Evolutionary conservation across 2,797 vertebrate genomes (phyloP).

Genomic region (Neosalanx taihuensis): DNA sequence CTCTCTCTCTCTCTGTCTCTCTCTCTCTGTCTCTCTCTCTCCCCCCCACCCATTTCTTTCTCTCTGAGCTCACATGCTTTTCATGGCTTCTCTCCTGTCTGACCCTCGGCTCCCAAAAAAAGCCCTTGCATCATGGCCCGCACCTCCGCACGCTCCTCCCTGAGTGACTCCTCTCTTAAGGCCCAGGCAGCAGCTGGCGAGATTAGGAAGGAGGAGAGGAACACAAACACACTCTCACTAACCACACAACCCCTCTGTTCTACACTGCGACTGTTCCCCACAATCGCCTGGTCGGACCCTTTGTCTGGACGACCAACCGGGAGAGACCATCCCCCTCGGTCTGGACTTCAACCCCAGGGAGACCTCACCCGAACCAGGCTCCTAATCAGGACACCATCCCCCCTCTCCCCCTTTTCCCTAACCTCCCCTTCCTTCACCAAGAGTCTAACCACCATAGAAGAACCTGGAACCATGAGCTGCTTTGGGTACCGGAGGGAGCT

Average conservation of each 20-base stretch:
- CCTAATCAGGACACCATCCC: conserved; percentile 15
- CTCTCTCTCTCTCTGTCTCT: too few species aligned
- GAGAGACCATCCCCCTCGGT: not conserved
- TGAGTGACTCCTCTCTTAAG: conserved; percentile 86
- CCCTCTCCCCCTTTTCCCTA: too few species aligned
- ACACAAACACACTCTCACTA: conserved; percentile 18
- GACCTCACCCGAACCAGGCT: conserved; percentile 19
- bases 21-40: too few species aligned
- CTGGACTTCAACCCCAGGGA: not conserved
- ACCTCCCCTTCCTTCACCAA: not conserved
- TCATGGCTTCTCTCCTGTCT: conserved; percentile 83
- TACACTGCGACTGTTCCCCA: conserved; percentile 18
- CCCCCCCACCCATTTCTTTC: conserved; percentile 62
- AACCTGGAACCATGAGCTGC: conserved; percentile 79
- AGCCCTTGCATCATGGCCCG: conserved; percentile 84
- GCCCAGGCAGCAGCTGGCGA: conserved; percentile 71
- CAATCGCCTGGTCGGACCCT: not conserved
- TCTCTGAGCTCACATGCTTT: conserved; percentile 90
- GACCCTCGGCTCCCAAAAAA: conserved; percentile 88
- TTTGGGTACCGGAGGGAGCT: conserved; percentile 94
- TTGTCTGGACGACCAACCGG: conserved; percentile 14
- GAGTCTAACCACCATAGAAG: not conserved
- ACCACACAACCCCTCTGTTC: not conserved
- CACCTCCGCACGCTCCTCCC: conserved; percentile 74
- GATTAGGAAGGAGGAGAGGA: conserved; percentile 71